Percentiles rank a stretch among this genome's conserved stretches.
Conservation (phyloP, 2,888 invertebrate genomes). For the Spialia ferax region DNA sequence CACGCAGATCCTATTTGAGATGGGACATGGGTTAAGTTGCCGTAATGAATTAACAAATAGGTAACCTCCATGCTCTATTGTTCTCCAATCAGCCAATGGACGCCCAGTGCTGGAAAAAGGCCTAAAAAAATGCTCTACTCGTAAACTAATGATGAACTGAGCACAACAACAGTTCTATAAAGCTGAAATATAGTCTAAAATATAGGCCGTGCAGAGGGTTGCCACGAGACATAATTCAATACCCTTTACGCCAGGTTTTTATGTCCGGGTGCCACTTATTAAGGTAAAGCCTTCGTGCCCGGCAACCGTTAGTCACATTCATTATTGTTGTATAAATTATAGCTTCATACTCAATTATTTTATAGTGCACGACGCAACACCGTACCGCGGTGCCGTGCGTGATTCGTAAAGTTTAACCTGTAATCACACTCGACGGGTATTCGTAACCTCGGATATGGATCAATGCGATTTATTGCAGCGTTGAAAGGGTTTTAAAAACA, state of each 20-base stretch:
- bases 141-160: no score
- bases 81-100: no score
- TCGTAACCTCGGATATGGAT: slow-evolving; percentile 38
- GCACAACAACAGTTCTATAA: no score
- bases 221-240: slow-evolving; percentile 65
- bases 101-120: no score
- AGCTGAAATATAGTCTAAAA: no score
- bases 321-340: slow-evolving; percentile 81
- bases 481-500: slow-evolving; percentile 42
- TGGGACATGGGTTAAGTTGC: no score
- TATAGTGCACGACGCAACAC: slow-evolving; percentile 59
- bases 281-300: slow-evolving; percentile 77
- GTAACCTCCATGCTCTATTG: no score
- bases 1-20: no score
- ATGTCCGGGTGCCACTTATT: slow-evolving; percentile 57
- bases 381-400: slow-evolving; percentile 59
- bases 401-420: slow-evolving; percentile 67
- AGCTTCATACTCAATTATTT: slow-evolving; percentile 74
- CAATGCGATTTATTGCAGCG: slow-evolving; percentile 37
- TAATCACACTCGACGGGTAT: slow-evolving; percentile 44
- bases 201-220: slow-evolving; percentile 47
- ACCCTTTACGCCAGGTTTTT: slow-evolving; percentile 60
- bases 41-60: no score
- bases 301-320: slow-evolving; percentile 76
- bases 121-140: no score